Percentiles rank a stretch among this genome's conserved stretches.
phyloP scores from a whole-genome alignment of 2,113 vertebrate species.

The Ranitomeya variabilis region DNA sequence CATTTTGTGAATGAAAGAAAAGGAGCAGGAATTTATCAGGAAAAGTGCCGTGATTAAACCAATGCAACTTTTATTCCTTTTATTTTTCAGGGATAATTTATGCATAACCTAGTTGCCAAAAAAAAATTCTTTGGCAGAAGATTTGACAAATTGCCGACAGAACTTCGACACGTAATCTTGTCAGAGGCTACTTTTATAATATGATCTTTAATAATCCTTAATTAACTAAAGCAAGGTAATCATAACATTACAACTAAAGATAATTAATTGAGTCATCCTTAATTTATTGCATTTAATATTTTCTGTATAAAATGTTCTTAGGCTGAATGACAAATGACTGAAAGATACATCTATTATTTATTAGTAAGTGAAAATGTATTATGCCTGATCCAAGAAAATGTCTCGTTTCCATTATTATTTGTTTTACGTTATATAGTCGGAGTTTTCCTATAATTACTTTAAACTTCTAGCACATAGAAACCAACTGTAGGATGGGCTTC shows the following conservation, averaged over 20 bases:
- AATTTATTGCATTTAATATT: neutral
- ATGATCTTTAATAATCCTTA: neutral
- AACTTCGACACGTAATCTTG: neutral
- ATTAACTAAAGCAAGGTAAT: conserved; percentile 6
- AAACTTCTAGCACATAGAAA: no score
- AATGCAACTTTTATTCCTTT: neutral
- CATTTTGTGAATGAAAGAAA: neutral
- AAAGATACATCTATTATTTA: neutral
- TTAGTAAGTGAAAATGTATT: no score
- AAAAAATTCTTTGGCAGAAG: neutral
- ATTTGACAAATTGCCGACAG: conserved; percentile 21
- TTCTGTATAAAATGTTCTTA: neutral
- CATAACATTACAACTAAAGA: neutral
- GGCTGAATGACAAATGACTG: neutral
- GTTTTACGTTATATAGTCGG: no score
- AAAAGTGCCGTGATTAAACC: neutral
- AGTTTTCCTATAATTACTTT: no score
- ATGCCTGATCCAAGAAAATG: no score
- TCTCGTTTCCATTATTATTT: no score
- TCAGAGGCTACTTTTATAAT: neutral
- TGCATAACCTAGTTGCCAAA: conserved; percentile 10
- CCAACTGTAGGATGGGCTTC: no score
- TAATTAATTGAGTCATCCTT: neutral
- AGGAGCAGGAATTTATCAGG: neutral
- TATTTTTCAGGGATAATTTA: neutral